A percentile compares a stretch with the other conserved stretches of the same genome.
phyloP scores from a whole-genome alignment of 2,888 invertebrate species.

The Halictus quadricinctus region DNA sequence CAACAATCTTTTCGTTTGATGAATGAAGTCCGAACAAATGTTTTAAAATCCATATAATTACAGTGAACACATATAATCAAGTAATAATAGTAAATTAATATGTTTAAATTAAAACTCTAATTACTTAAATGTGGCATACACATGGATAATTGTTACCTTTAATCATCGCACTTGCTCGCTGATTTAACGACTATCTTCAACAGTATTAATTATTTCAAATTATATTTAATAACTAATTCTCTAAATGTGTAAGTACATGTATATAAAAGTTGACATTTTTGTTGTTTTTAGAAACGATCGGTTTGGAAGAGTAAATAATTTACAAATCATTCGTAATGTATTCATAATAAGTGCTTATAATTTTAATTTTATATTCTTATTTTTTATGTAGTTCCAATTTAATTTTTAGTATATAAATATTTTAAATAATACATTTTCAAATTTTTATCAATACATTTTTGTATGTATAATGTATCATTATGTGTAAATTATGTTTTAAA shows the following conservation, averaged over 20 bases:
- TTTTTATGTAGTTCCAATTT: too few species aligned
- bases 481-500: too few species aligned
- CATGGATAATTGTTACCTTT: background rate
- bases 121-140: background rate
- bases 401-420: background rate
- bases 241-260: background rate
- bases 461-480: too few species aligned
- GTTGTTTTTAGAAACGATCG: too few species aligned
- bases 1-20: background rate
- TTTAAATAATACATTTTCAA: background rate
- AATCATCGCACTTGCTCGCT: too few species aligned
- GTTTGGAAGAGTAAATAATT: too few species aligned
- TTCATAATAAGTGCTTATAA: too few species aligned
- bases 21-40: background rate
- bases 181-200: background rate
- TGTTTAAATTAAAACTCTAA: background rate
- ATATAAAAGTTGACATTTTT: too few species aligned
- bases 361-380: too few species aligned
- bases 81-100: background rate
- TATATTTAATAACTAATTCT: background rate
- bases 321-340: too few species aligned
- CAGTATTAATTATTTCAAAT: background rate
- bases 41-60: background rate
- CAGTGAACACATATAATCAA: background rate
- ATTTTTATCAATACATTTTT: too few species aligned